These are phyloP conservation scores for Tetranychus piercei DNA, from an alignment of 2,888 invertebrate species.

Conservation along the genomic window DNA sequence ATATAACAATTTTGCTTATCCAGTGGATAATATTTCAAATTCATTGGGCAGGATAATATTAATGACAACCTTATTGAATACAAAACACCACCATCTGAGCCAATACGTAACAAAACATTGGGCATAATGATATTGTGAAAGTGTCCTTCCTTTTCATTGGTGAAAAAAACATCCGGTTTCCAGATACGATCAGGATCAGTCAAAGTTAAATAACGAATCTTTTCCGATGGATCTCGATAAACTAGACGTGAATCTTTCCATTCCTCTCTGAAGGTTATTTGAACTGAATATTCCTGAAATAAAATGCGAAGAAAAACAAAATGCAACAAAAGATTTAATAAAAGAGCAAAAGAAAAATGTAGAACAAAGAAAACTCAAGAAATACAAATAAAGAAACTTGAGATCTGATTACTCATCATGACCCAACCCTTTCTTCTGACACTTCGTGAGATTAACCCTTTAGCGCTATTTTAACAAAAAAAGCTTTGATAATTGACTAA, in stretches of 20 bases:
- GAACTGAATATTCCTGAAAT: constrained; percentile 70
- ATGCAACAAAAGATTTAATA: background rate
- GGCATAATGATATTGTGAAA: constrained; percentile 88
- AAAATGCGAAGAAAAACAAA: background rate
- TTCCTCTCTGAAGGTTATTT: constrained; percentile 88
- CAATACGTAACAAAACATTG: constrained; percentile 87
- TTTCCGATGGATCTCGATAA: constrained; percentile 30
- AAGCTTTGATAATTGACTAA: too few relatives aligned
- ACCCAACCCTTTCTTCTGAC: too few relatives aligned
- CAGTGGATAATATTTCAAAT: constrained; percentile 83
- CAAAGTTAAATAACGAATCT: constrained; percentile 53
- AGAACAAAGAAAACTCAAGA: background rate
- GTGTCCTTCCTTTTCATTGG: constrained; percentile 92
- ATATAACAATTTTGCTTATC: constrained; percentile 87
- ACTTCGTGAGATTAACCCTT: too few relatives aligned
- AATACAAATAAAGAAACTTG: too few relatives aligned
- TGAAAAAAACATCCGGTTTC: constrained; percentile 97
- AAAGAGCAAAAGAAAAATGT: background rate
- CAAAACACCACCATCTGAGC: constrained; percentile 78
- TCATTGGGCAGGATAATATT: constrained; percentile 91
- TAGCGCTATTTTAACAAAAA: too few relatives aligned
- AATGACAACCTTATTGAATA: constrained; percentile 91
- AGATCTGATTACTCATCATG: too few relatives aligned
- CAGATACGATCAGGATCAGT: constrained; percentile 87
- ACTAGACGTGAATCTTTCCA: constrained; percentile 69